These are phyloP conservation scores for Cynopterus brachyotis DNA, from an alignment of 2,113 vertebrate species.

Conservation along the genomic window DNA sequence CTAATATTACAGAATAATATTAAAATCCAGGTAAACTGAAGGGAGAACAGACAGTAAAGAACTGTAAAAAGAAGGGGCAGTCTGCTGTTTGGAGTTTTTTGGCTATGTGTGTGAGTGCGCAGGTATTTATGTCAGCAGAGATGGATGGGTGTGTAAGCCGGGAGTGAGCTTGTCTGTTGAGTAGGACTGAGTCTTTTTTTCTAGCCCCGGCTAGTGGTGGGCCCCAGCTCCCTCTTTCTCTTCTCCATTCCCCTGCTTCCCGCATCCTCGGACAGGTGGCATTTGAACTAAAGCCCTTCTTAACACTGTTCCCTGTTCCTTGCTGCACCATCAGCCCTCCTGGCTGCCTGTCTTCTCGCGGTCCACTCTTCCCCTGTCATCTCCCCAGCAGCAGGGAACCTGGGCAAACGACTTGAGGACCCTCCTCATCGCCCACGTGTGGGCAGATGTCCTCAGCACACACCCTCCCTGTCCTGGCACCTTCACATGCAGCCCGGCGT, in stretches of 20 bases:
- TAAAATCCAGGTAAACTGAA: neutral
- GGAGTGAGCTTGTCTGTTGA: neutral
- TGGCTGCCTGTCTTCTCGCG: neutral
- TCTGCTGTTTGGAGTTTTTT: neutral
- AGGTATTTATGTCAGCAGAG: neutral
- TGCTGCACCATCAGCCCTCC: neutral
- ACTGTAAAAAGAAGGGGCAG: neutral
- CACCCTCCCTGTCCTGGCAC: neutral
- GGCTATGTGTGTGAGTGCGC: neutral
- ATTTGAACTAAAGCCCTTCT: neutral
- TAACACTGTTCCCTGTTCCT: neutral
- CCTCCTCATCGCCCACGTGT: neutral
- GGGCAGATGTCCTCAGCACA: too few relatives aligned
- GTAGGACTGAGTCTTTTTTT: neutral
- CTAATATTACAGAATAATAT: neutral
- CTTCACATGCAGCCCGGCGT: neutral
- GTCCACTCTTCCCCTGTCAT: accelerated
- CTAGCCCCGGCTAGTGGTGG: neutral
- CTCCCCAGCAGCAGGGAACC: neutral
- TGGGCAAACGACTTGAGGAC: neutral
- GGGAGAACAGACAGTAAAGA: neutral
- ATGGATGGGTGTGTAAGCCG: neutral
- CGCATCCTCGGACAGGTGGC: neutral
- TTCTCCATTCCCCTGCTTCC: neutral
- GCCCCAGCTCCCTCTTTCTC: neutral